Evolutionary conservation across 2,797 vertebrate species (phyloP), one percentile per base, ranked within the genome.

Genomic region (Epinephelus malabaricus): DNA sequence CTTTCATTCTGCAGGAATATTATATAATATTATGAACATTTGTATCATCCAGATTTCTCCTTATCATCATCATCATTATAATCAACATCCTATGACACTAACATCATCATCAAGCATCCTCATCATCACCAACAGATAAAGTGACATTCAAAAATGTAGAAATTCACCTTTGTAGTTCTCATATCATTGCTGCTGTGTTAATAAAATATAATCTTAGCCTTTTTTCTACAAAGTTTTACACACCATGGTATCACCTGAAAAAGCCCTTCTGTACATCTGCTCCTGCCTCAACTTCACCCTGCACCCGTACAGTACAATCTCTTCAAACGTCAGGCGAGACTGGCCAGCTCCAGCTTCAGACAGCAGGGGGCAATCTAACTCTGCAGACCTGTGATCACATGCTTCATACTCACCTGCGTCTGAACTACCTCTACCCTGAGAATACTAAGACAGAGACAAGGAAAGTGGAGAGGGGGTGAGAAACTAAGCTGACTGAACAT

Each of bases 341-440:
- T 19, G 70, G 61, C 76, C 74, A 43, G 73, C 78, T 81, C 73
- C n/a, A 21, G 59, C 64, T 83, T 72, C 80, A 81, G 83, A 82
- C 88, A 91, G 81, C 86, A 92, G 92, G 88, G 92, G 94, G 92
- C 86, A 69, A 56, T 80, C 78, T 83, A 66, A 82, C 75, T 45
- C 92, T 65, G 78, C 78, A 70, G 77, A 82, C 79, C 80, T 88
- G 66, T 43, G 66, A 82, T 84, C 55, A 67, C 85, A 89, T 67
- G 75, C 83, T 60, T 83, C 69, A 86, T 58, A 83, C 88, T 88
- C 82, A 86, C 83, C 85, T 88, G 86, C 79, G 46, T 91, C 86
- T 88, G 83, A 89, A 90, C 91, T 93, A 92, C 74, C 82, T 88
- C 93, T 92, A 94, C 91, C 94, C 92, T 94, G 92, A 94, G 93